Evolutionary conservation across 1,140 invertebrate genomes (phyloP), one percentile per base, ranked within the genome.

Genomic region (Euwallacea similis): DNA sequence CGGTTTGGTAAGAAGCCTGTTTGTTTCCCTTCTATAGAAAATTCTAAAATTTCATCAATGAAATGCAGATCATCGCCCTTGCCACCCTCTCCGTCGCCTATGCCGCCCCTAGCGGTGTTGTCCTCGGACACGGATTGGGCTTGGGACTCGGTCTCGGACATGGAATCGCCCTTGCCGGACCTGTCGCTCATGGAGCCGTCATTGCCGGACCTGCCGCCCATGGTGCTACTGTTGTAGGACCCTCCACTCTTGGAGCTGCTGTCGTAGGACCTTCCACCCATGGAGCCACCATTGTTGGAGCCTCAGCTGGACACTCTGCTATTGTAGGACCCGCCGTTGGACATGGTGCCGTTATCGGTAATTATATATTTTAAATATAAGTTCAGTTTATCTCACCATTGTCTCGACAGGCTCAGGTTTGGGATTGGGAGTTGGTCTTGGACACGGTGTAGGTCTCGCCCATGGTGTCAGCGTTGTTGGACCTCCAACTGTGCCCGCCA

Each of bases 51-150:
- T 0, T 55, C 65, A 2, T 2, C 11, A 3, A 4, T 56, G 16
- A 56, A 56, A 56, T 55, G 7, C 33, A 77, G 76, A 68, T 75
- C 59, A 69, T 71, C 54, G 53, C 74, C n/a, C 44, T 73, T 21
- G 74, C 74, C 58, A 59, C 66, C 64, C 60, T 76, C 16, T 75
- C 76, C 15, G 72, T 72, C 41, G 63, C 69, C 70, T 60, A 58
- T 42, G 74, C 73, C 16, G 66, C 70, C 59, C 73, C 76, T 43
- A 65, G 72, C 13, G 62, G 62, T 53, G 7, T 47, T 16, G 55
- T 53, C n/a, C 41, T 53, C n/a, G 60, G 61, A 46, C 33, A 46
- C n/a, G 54, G 63, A 41, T 21, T 54, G 15, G 72, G 68, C 7
- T 9, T 41, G 8, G 74, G 74, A 55, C 11, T 58, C 7, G 68